These are phyloP conservation scores for Oscarella lobularis DNA, from an alignment of 37 sponge, comb jelly and placozoan species.

Conservation along the genomic window DNA sequence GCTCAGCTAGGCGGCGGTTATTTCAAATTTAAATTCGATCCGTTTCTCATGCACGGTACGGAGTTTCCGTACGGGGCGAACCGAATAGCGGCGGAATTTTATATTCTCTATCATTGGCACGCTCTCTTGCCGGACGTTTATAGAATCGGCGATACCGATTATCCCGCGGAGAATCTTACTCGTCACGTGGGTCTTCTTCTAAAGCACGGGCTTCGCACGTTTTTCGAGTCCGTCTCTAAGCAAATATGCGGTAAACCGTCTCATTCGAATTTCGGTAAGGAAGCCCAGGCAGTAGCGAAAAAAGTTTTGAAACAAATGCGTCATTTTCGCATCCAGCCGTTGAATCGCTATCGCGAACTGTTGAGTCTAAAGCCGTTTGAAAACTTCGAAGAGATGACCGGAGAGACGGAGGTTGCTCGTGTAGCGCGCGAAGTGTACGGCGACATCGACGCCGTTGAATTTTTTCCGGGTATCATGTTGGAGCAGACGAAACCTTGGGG, in stretches of 20 bases:
- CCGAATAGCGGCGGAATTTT: conserved; percentile 11
- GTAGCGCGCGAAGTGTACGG: conserved; percentile 6
- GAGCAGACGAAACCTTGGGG: neutral
- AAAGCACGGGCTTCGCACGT: conserved; percentile 1
- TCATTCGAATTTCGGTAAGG: conserved; percentile 13
- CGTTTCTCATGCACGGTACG: conserved; percentile 4
- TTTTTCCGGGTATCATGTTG: conserved; percentile 7
- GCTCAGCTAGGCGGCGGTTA: conserved; percentile 1
- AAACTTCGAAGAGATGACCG: conserved; percentile 19
- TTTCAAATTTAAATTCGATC: conserved; percentile 6
- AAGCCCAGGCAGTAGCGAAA: conserved; percentile 4
- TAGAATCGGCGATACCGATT: conserved; percentile 7
- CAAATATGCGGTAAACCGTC: conserved; percentile 1
- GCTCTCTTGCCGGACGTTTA: conserved; percentile 11
- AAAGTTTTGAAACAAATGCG: conserved; percentile 9
- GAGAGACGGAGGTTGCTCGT: conserved; percentile 5
- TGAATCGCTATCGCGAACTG: conserved; percentile 18
- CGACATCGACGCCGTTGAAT: conserved; percentile 16
- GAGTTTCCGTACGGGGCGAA: conserved; percentile 5
- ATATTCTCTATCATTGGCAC: conserved; percentile 17
- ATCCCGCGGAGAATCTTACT: conserved; percentile 1
- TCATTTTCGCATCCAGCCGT: conserved; percentile 15
- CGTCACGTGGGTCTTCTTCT: neutral
- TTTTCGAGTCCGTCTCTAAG: conserved; percentile 5
- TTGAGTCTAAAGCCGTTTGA: conserved; percentile 10